phyloP scores from a whole-genome alignment of 2,113 vertebrate genomes.

The Cyrtonyx montezumae region DNA sequence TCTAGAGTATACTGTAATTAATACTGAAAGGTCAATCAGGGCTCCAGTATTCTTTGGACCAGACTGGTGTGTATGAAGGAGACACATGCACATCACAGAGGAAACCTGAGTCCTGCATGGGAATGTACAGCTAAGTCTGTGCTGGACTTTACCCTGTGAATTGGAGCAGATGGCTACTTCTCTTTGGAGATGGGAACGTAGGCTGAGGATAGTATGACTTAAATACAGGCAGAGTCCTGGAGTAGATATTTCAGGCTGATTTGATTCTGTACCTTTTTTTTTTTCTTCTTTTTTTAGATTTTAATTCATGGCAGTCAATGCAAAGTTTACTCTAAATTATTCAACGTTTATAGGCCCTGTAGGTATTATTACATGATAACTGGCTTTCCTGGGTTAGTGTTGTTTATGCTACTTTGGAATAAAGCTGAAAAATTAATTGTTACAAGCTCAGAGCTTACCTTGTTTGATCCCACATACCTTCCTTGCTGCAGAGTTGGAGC shows the following conservation, averaged over 20 bases:
- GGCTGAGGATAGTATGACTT: neutral
- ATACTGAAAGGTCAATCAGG: slow-evolving; percentile 55
- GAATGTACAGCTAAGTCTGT: slow-evolving; percentile 25
- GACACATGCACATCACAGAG: slow-evolving; percentile 40
- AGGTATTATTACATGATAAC: slow-evolving; percentile 29
- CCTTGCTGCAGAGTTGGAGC: neutral
- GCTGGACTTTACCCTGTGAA: neutral
- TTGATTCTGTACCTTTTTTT: neutral
- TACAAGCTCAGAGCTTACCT: slow-evolving; percentile 47
- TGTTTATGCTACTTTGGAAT: slow-evolving; percentile 41
- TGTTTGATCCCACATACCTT: slow-evolving; percentile 28
- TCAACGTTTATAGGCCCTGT: slow-evolving; percentile 2
- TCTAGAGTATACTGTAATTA: slow-evolving; percentile 45
- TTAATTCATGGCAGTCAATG: neutral
- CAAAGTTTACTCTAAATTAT: slow-evolving; percentile 54
- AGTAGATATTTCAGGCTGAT: slow-evolving; percentile 9
- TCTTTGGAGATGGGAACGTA: neutral
- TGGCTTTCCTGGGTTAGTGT: slow-evolving; percentile 31
- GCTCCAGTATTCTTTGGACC: slow-evolving; percentile 44
- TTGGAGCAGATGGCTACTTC: slow-evolving; percentile 18
- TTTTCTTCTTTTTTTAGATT: neutral
- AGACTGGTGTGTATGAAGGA: slow-evolving; percentile 31
- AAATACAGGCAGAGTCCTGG: neutral
- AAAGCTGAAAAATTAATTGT: slow-evolving; percentile 60
- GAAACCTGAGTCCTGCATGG: slow-evolving; percentile 24